These are phyloP conservation scores for Discoglossus pictus DNA, from an alignment of 2,797 vertebrate species.

Conservation along the genomic window DNA sequence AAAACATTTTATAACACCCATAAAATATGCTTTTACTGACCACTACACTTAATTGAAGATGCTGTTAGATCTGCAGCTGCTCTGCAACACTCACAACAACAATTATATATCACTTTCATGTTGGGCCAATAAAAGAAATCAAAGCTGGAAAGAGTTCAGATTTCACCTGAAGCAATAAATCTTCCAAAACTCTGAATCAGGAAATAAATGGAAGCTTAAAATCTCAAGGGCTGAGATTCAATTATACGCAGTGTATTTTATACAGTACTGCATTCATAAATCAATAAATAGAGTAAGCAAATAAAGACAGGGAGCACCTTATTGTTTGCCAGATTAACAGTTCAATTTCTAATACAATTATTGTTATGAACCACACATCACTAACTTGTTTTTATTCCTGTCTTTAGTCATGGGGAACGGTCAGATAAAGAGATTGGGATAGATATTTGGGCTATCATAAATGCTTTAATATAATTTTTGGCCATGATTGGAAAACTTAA, in stretches of 20 bases:
- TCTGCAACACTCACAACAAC: background rate
- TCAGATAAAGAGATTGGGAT: no score
- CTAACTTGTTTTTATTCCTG: background rate
- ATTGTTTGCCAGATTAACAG: slow-evolving; percentile 5
- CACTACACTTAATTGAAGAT: no score
- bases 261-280: slow-evolving; percentile 16
- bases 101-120: background rate
- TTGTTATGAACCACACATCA: background rate
- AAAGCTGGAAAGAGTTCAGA: slow-evolving; percentile 3
- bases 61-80: no score
- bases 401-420: no score
- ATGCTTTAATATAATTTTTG: no score
- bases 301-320: background rate
- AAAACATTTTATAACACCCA: no score
- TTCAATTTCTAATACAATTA: background rate
- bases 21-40: no score
- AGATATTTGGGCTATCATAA: no score
- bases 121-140: slow-evolving; percentile 3
- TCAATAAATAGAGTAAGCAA: slow-evolving; percentile 13
- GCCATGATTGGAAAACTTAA: no score
- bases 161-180: slow-evolving; percentile 21
- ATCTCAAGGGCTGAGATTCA: slow-evolving; percentile 18
- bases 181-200: slow-evolving; percentile 20
- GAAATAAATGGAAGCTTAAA: slow-evolving; percentile 25
- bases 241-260: slow-evolving; percentile 25